phyloP scores from a whole-genome alignment of 2,888 invertebrate genomes.

The Drosophila nr. perissopoda region DNA sequence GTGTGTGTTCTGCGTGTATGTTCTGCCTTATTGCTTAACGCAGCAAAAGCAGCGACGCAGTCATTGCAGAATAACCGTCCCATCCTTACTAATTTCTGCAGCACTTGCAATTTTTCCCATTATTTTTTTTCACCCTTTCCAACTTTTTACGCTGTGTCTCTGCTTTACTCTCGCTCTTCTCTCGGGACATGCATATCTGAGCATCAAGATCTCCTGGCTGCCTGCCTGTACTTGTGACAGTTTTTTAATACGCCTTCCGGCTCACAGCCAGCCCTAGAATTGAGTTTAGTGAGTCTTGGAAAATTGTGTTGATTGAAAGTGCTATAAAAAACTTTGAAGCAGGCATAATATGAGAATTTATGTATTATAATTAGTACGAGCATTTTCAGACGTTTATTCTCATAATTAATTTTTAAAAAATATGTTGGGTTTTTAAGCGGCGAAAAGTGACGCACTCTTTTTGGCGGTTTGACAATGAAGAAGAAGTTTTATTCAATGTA shows the following conservation, averaged over 20 bases:
- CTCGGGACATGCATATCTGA: slow-evolving; percentile 20
- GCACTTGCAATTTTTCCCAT: slow-evolving; percentile 70
- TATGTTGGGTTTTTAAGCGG: too few relatives aligned
- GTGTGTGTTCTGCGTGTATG: slow-evolving; percentile 26
- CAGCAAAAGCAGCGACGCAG: slow-evolving; percentile 69
- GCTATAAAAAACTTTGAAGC: slow-evolving; percentile 1
- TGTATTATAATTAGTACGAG: not conserved
- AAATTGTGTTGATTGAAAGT: slow-evolving; percentile 23
- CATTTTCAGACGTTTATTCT: not conserved
- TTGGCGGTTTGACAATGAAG: too few relatives aligned
- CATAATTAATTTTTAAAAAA: not conserved
- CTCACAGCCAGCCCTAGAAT: slow-evolving; percentile 32
- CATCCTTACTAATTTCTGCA: slow-evolving; percentile 72
- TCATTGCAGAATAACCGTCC: slow-evolving; percentile 51
- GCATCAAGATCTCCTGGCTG: slow-evolving; percentile 30
- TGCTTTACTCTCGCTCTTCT: slow-evolving; percentile 1
- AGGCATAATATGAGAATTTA: not conserved
- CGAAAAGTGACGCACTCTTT: too few relatives aligned
- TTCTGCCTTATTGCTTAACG: slow-evolving; percentile 71
- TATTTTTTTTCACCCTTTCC: slow-evolving; percentile 14
- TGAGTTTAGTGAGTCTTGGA: slow-evolving; percentile 12
- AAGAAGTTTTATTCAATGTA: too few relatives aligned
- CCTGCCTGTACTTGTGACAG: slow-evolving; percentile 59
- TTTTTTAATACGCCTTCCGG: slow-evolving; percentile 73
- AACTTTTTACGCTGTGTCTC: slow-evolving; percentile 9